These are phyloP conservation scores for Heteropelma amictum DNA, from an alignment of 2,888 invertebrate species.

Conservation along the genomic window DNA sequence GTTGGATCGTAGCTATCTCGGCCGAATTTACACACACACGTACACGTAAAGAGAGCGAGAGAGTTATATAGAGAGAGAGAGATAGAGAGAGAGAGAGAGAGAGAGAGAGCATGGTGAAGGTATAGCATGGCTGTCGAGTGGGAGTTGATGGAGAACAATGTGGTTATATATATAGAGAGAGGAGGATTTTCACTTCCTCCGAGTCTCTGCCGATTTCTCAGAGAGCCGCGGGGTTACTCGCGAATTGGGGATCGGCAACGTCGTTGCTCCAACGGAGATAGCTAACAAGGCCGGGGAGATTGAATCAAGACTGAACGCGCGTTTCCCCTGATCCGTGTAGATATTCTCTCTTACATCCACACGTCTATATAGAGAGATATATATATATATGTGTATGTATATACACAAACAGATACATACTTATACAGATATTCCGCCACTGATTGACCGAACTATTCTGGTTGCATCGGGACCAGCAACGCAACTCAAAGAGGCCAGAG, in stretches of 20 bases:
- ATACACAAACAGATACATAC: not conserved
- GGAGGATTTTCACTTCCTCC: not conserved
- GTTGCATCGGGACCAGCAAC: slow-evolving; percentile 34
- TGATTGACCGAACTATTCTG: slow-evolving; percentile 55
- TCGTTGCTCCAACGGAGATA: slow-evolving; percentile 35
- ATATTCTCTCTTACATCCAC: not conserved
- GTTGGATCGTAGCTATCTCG: slow-evolving; percentile 42
- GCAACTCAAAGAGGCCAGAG: slow-evolving; percentile 3
- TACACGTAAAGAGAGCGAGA: not conserved
- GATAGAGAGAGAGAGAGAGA: slow-evolving; percentile 7
- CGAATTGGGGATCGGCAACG: slow-evolving; percentile 39
- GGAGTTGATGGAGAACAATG: slow-evolving; percentile 23
- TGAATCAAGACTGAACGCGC: slow-evolving; percentile 67
- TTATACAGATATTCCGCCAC: slow-evolving; percentile 18
- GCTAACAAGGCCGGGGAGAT: slow-evolving; percentile 68
- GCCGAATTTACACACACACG: not conserved
- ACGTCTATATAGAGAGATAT: not conserved
- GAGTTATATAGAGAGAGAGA: slow-evolving; percentile 8
- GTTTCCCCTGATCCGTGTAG: slow-evolving; percentile 37
- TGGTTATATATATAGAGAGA: slow-evolving; percentile 3
- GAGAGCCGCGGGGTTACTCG: slow-evolving; percentile 10
- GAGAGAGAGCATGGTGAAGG: slow-evolving; percentile 31
- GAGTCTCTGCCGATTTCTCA: slow-evolving; percentile 12
- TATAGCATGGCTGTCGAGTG: slow-evolving; percentile 4
- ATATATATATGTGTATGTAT: not conserved